Conservation (phyloP, 2,797 vertebrate genomes). For the Etheostoma perlongum region DNA sequence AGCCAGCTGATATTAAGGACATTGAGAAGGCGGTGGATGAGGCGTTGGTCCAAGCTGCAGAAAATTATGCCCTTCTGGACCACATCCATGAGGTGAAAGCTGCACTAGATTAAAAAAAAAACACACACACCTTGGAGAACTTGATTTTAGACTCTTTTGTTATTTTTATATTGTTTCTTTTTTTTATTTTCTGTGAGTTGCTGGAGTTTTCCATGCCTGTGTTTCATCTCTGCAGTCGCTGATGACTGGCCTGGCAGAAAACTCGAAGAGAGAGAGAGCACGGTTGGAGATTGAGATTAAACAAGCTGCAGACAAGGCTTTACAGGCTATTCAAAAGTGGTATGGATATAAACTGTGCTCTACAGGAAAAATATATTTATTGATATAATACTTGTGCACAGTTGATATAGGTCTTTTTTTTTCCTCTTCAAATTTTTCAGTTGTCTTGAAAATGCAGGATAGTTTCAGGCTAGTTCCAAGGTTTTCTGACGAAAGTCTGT, state of each 20-base stretch:
- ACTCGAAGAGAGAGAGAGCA: constrained; percentile 62
- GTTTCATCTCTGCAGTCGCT: constrained; percentile 63
- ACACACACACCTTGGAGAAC: not conserved
- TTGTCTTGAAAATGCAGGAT: not conserved
- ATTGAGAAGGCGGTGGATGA: constrained; percentile 66
- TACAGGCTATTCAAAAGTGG: constrained; percentile 69
- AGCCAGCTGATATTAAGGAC: constrained; percentile 47
- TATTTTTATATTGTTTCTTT: too few species aligned
- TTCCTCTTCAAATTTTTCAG: not conserved
- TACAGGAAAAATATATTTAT: not conserved
- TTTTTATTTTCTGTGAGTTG: not conserved
- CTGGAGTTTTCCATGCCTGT: not conserved
- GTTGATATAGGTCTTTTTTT: not conserved
- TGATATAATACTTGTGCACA: not conserved
- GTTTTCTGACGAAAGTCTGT: not conserved
- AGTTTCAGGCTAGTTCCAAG: not conserved
- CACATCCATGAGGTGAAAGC: constrained; percentile 71
- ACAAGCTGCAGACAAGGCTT: constrained; percentile 62
- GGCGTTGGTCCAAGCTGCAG: constrained; percentile 62
- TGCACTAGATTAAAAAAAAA: not conserved
- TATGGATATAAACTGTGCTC: constrained; percentile 34
- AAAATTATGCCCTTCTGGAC: constrained; percentile 72
- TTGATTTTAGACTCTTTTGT: not conserved
- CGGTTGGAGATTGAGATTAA: constrained; percentile 73
- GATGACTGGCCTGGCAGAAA: constrained; percentile 48